Evolutionary conservation across 2,113 vertebrate genomes (phyloP).

Genomic region (Oenanthe melanoleuca): DNA sequence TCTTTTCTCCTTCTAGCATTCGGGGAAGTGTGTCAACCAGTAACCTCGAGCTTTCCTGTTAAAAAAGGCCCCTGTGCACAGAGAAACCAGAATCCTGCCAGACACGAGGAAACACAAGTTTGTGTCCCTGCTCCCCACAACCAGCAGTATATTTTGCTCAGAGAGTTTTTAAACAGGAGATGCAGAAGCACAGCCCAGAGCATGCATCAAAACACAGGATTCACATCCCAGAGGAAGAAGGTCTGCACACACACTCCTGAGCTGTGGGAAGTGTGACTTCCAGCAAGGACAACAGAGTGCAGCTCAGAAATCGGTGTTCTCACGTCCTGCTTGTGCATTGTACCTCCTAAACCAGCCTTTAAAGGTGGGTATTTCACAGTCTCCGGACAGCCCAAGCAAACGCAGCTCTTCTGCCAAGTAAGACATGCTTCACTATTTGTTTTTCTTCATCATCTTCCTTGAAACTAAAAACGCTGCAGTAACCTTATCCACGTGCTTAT

Average conservation of each 20-base stretch:
- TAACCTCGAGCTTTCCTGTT: background rate
- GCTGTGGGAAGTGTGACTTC: background rate
- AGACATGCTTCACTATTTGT: background rate
- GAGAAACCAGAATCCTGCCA: background rate
- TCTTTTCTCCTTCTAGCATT: background rate
- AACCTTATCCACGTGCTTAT: background rate
- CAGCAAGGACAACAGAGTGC: background rate
- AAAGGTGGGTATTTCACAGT: background rate
- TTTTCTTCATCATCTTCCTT: background rate
- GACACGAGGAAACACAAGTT: background rate
- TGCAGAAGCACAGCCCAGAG: background rate
- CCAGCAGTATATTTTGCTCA: background rate
- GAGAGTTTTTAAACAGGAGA: background rate
- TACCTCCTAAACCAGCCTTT: background rate
- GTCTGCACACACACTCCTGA: background rate
- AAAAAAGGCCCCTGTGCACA: background rate
- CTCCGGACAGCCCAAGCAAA: background rate
- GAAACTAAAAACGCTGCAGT: background rate
- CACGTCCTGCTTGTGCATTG: rapidly evolving
- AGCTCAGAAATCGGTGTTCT: background rate
- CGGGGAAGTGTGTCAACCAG: background rate
- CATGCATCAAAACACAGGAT: rapidly evolving
- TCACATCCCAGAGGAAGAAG: background rate
- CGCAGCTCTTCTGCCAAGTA: rapidly evolving
- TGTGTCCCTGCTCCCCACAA: background rate